Base-by-base conservation (phyloP, 2,888 invertebrate species). In the Augochlorella aurata region DNA sequence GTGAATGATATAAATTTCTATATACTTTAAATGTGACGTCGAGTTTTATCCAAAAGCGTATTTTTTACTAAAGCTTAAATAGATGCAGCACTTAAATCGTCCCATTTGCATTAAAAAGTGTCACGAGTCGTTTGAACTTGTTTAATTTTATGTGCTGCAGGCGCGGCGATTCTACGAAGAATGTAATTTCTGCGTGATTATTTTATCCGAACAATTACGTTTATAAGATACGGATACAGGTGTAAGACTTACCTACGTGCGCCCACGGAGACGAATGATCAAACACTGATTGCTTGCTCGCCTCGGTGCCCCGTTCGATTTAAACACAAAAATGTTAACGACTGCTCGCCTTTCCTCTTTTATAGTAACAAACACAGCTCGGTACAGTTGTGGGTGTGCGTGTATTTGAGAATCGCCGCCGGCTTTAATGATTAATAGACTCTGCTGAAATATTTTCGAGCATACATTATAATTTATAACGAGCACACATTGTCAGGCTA, bases 291-390 rank as follows among this genome's bases (percentile, higher is more conserved):
- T 50, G 29, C 29, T 29, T 29, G 21, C 44, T 14, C 58, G 1
- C 5, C 1, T 63, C 4, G 16, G 16, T 65, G 10, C 50, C 12
- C 44, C 49, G 10, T 44, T 2, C 21, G 44, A 58, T 45, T 18
- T 12, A 66, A n/a, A 21, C 73, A 69, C 65, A 65, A 50, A 50
- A 69, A n/a, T 73, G 47, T 21, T 47, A 12, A 49, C 14, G 69
- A 49, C 29, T 49, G 45, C n/a, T 0, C 38, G 47, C 21, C 29
- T 47, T 47, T 29, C 18, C 18, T 69, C 63, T 49, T 81, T 74
- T 80, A 80, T 81, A 79, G 18, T 14, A 68, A 21, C n/a, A 47
- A 50, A 21, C 10, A 3, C 47, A 10, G 69, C n/a, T 5, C 14
- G 24, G 16, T 24, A 58, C 24, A 58, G 16, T 58, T 16, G 14